Evolutionary conservation across 2,113 vertebrate species (phyloP), one percentile per base, ranked within the genome.

Genomic region (Ceuthmochares aereus): DNA sequence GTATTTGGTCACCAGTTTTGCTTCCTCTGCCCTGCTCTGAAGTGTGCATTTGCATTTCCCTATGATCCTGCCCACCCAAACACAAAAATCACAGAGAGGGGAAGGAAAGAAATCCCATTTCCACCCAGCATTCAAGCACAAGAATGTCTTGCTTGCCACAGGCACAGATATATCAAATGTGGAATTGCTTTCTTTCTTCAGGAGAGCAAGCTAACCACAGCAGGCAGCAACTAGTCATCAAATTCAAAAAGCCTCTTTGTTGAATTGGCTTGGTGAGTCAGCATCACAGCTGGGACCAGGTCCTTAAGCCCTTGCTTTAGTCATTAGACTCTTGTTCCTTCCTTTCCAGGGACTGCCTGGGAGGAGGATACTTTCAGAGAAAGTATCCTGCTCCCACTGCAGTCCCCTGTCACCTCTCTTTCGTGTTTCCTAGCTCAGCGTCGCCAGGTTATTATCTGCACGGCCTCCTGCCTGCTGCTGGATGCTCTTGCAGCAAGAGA

Each of bases 1-100:
- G 93, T 96, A 95, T 75, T 91, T 92, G 92, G 96, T 86, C 87
- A 84, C 93, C 1, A 23, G 4, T 94, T 95, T 94, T 82, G 36
- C 23, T 78, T 93, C 54, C 69, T 91, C 60, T 7, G 7, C 12
- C 29, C 68, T 6, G 14, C 8, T 67, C 27, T 2, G 4, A 64
- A 91, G 70, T 4, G 8, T 62, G 36, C 36, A 12, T 89, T 94
- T 6, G 0, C 47, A n/a, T 51, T 87, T 62, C 55, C 58, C 60
- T 80, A 27, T 27, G 17, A 64, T 86, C 47, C 54, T 91, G 29
- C 29, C 25, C 75, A 52, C 49, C 36, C 73, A 59, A 84, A 40
- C 73, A 70, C 25, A 79, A 74, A 90, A 83, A 75, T 84, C 40
- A 40, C 21, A 40, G 13, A 22, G 16, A 83, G 14, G 10, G 47